Percentiles rank a stretch among this genome's conserved stretches.
These are phyloP conservation scores for Chrysocyon brachyurus DNA, from an alignment of 2,797 vertebrate genomes.

Conservation along the genomic window DNA sequence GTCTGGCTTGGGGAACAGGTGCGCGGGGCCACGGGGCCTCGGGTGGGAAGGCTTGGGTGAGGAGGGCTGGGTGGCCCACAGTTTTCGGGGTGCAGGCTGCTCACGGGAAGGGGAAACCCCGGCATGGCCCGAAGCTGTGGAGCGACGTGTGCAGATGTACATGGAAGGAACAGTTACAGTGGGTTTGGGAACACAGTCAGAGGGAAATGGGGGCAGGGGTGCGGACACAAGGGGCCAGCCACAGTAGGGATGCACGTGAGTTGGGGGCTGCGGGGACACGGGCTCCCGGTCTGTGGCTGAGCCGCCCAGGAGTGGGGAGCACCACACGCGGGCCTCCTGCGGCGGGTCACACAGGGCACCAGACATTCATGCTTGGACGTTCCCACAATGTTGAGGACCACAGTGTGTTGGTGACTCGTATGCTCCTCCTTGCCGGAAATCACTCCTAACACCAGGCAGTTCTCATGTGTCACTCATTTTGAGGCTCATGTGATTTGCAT, in stretches of 20 bases:
- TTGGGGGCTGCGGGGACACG: no score
- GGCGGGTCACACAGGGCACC: fast-evolving
- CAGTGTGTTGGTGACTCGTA: no score
- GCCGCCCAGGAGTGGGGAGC: fast-evolving
- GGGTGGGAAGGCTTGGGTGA: no score
- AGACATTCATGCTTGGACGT: fast-evolving
- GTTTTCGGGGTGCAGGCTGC: not conserved
- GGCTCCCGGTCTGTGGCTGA: no score
- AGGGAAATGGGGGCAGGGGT: not conserved
- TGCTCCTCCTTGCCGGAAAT: not conserved
- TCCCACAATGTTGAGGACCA: fast-evolving
- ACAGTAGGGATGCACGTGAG: no score
- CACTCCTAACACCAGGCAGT: not conserved
- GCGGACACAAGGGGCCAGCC: no score
- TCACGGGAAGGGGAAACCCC: not conserved
- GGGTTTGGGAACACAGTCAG: not conserved
- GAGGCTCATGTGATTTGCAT: no score
- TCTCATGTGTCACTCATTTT: not conserved
- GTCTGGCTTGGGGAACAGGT: not conserved
- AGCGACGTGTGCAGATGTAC: not conserved
- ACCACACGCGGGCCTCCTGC: not conserved
- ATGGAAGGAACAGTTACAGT: not conserved
- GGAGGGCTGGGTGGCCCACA: not conserved
- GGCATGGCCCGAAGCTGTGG: not conserved
- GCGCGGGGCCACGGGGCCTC: fast-evolving